Conservation (phyloP, 2,113 vertebrate genomes). For the Phylloscopus trochiloides region DNA sequence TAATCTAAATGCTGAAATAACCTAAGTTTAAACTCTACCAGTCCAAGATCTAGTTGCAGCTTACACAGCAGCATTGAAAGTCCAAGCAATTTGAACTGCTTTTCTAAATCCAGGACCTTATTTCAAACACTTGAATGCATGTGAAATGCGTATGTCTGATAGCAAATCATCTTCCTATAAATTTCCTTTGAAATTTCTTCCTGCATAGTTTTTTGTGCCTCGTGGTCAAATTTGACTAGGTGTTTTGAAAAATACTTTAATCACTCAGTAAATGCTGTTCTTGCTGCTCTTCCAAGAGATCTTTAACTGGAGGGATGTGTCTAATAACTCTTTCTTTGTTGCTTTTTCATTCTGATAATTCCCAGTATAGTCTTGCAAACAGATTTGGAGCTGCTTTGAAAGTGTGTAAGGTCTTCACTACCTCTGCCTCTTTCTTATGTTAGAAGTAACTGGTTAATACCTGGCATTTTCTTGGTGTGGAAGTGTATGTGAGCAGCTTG, state of each 20-base stretch:
- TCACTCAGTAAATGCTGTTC: background rate
- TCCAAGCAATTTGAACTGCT: background rate
- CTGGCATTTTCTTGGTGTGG: background rate
- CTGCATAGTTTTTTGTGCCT: background rate
- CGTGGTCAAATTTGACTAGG: background rate
- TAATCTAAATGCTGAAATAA: background rate
- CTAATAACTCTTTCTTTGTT: background rate
- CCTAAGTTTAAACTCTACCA: background rate
- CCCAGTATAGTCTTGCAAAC: background rate
- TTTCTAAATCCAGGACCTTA: background rate
- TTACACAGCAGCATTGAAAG: background rate
- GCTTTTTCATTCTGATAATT: background rate
- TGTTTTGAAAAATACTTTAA: background rate
- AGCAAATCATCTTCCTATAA: background rate
- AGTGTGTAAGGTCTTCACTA: background rate
- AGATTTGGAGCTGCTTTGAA: background rate
- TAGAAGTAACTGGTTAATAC: background rate
- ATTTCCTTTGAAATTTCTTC: background rate
- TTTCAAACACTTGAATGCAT: background rate
- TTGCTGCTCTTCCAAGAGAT: background rate
- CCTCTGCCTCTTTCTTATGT: background rate
- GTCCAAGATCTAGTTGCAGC: background rate
- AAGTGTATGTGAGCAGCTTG: background rate
- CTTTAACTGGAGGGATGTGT: background rate
- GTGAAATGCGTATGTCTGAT: background rate